Evolutionary conservation across 2,888 invertebrate genomes (phyloP), one percentile per base, ranked within the genome.

Genomic region (Oasisia sp.): DNA sequence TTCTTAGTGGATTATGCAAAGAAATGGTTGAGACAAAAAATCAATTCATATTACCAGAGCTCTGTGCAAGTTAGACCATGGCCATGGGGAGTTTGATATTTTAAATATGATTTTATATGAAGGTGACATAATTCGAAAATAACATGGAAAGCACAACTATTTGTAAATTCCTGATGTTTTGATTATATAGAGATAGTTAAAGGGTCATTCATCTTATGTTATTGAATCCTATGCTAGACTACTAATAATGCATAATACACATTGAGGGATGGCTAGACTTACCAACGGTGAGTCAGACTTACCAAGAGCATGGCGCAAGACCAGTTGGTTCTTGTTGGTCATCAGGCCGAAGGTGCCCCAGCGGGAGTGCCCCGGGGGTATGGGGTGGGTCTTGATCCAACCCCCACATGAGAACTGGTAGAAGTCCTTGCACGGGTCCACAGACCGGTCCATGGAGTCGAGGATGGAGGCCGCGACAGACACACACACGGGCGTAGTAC

Each of bases 341-440:
- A 99, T 97, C 96, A 98, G 98, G 94, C 98, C 98, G 96, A 99
- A 99, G 32, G 98, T 99, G n/a, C 98, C 98, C 99, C 99, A 99
- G 92, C 97, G 98, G 89, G 98, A 99, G 92, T 97, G 98, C 0
- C 99, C 99, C 95, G 99, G 98, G 0, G 99, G 99, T 94, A 99
- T 98, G 0, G 99, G 99, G 96, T 99, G 99, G 94, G 98, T 97
- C 95, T 97, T 97, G 92, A 98, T 97, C 99, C 99, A 99, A 0
- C 98, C 98, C 12, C 98, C 98, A 95, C 98, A 98, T n/a, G 98
- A 98, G 96, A 97, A 98, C 94, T 97, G 97, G 96, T 98, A 98
- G 96, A 98, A 98, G 96, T 98, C 98, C 58, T 97, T 97, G 96
- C 98, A 98, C 0, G 98, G 98, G 95, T 98, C 97, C 0, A 97